These are phyloP conservation scores for Philaethria dido DNA, from an alignment of 2,888 invertebrate genomes.

Conservation along the genomic window DNA sequence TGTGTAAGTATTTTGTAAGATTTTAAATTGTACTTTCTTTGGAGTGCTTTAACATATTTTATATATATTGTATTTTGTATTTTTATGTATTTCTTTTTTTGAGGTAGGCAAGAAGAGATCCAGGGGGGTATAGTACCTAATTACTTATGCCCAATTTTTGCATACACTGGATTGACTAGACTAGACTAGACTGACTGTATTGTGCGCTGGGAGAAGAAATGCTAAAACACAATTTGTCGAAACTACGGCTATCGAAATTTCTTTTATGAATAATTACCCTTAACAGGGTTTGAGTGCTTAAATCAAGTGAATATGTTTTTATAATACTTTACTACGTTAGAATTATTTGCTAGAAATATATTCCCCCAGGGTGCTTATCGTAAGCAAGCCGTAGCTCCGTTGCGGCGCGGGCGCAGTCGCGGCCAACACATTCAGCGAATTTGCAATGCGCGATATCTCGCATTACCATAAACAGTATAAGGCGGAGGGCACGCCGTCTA, in stretches of 20 bases:
- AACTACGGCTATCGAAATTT: too few relatives aligned
- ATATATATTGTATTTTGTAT: not conserved
- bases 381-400: conserved; percentile 63
- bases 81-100: not conserved
- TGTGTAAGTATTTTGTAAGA: conserved; percentile 53
- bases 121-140: too few relatives aligned
- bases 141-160: too few relatives aligned
- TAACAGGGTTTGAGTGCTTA: too few relatives aligned
- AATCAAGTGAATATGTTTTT: conserved; percentile 3
- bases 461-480: conserved; percentile 83
- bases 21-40: conserved; percentile 23
- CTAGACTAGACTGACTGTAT: too few relatives aligned
- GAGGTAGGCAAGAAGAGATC: too few relatives aligned
- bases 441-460: conserved; percentile 82
- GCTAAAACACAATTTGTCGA: too few relatives aligned
- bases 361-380: conserved; percentile 69
- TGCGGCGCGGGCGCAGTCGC: conserved; percentile 48
- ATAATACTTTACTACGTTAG: conserved; percentile 54
- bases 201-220: too few relatives aligned
- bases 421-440: conserved; percentile 77
- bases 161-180: too few relatives aligned
- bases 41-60: not conserved
- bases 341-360: conserved; percentile 64
- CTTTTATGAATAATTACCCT: too few relatives aligned
- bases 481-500: conserved; percentile 82